Percentiles rank a stretch among this genome's conserved stretches.
phyloP scores from a whole-genome alignment of 2,797 vertebrate species.

The Hippopotamyrus pictus region DNA sequence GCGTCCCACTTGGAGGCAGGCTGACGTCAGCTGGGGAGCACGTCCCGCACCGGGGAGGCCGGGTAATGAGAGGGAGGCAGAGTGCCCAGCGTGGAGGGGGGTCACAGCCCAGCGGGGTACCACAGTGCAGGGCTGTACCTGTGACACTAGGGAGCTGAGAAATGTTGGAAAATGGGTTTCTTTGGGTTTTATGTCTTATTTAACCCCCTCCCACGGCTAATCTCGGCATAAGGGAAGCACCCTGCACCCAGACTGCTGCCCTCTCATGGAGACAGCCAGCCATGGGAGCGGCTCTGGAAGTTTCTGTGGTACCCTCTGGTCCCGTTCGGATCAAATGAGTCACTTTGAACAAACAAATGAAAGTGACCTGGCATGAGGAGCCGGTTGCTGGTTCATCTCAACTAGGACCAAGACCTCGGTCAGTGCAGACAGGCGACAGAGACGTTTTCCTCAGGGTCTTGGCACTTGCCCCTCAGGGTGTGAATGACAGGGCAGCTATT shows the following conservation, averaged over 20 bases:
- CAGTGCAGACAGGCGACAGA: not conserved
- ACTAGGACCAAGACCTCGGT: not conserved
- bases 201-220: not conserved
- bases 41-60: not conserved
- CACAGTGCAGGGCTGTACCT: not conserved
- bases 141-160: not conserved
- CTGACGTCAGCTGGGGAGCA: conserved; percentile 20
- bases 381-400: not conserved
- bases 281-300: not conserved
- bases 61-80: conserved; percentile 28
- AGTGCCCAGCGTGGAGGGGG: not conserved
- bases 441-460: not conserved
- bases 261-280: not conserved
- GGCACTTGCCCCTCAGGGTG: not conserved
- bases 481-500: not conserved
- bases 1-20: conserved; percentile 16
- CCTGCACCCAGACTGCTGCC: not conserved
- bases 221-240: not conserved
- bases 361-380: not conserved
- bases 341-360: not conserved
- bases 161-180: not conserved
- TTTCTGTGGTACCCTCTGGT: not conserved
- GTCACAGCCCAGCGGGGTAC: not conserved
- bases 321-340: not conserved
- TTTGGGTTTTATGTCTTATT: not conserved